Percentiles rank a stretch among this genome's conserved stretches.
Conservation (phyloP, 2,797 vertebrate genomes). For the Cirrhinus molitorella region DNA sequence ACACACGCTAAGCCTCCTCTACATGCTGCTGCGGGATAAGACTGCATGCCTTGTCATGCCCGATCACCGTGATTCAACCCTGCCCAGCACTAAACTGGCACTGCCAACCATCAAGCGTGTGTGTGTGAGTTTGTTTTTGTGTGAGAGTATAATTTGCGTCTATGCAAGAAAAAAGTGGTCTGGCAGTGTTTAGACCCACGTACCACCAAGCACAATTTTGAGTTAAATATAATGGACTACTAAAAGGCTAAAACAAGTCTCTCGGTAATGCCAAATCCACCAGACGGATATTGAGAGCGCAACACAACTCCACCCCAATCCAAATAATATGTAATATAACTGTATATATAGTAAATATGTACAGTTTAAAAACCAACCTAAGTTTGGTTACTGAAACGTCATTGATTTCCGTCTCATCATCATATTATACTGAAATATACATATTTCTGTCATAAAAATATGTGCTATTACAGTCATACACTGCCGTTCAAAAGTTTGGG, state of each 20-base stretch:
- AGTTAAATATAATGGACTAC: not conserved
- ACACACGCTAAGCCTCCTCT: slow-evolving; percentile 69
- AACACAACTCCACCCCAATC: not conserved
- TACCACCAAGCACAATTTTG: not conserved
- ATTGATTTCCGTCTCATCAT: not conserved
- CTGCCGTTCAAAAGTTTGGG: no score
- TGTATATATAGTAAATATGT: not conserved
- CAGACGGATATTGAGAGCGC: not conserved
- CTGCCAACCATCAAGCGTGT: slow-evolving; percentile 21
- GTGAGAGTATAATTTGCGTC: slow-evolving; percentile 18
- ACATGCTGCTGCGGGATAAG: slow-evolving; percentile 81
- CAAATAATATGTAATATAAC: not conserved
- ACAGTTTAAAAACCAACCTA: not conserved
- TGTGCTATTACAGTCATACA: no score
- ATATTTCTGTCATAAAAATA: no score
- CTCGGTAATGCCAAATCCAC: not conserved
- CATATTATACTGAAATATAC: no score
- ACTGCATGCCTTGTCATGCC: slow-evolving; percentile 85
- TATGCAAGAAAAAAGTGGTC: not conserved
- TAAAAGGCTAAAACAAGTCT: not conserved
- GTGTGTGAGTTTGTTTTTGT: not conserved
- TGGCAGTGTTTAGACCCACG: not conserved
- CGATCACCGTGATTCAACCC: slow-evolving; percentile 82
- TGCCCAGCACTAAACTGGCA: slow-evolving; percentile 68
- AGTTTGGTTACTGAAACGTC: not conserved